Conservation (phyloP, 1,140 invertebrate genomes). For the Zaprionus taronus region DNA sequence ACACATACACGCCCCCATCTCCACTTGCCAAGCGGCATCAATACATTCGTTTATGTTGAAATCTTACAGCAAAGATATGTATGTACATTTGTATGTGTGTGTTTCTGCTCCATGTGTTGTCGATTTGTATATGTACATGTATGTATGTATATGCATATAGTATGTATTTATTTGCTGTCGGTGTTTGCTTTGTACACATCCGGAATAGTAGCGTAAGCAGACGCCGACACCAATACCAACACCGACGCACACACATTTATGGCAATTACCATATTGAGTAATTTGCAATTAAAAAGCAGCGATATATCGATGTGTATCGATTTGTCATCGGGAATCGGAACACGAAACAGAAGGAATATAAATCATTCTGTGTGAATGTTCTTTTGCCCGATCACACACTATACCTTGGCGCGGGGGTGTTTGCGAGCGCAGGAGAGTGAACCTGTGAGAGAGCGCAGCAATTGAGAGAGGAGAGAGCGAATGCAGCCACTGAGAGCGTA, state of each 20-base stretch:
- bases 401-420: constrained; percentile 29
- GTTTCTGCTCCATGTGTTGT: constrained; percentile 46
- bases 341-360: constrained; percentile 1
- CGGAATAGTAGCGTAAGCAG: constrained; percentile 68
- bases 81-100: constrained; percentile 9
- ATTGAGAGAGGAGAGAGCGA: constrained; percentile 16
- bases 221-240: constrained; percentile 44
- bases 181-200: constrained; percentile 76
- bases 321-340: constrained; percentile 20
- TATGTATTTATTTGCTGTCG: constrained; percentile 43
- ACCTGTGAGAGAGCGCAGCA: constrained; percentile 1
- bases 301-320: neutral
- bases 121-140: constrained; percentile 41
- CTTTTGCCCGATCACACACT: neutral
- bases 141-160: constrained; percentile 16
- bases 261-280: constrained; percentile 82
- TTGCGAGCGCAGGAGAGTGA: neutral
- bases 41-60: constrained; percentile 66
- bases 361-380: neutral
- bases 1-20: constrained; percentile 5
- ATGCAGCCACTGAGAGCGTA: neutral
- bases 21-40: constrained; percentile 59
- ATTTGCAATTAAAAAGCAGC: constrained; percentile 73
- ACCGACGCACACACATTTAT: constrained; percentile 69
- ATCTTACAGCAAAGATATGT: constrained; percentile 49